phyloP scores from a whole-genome alignment of 2,888 invertebrate species.

The Drosophila koepferae region DNA sequence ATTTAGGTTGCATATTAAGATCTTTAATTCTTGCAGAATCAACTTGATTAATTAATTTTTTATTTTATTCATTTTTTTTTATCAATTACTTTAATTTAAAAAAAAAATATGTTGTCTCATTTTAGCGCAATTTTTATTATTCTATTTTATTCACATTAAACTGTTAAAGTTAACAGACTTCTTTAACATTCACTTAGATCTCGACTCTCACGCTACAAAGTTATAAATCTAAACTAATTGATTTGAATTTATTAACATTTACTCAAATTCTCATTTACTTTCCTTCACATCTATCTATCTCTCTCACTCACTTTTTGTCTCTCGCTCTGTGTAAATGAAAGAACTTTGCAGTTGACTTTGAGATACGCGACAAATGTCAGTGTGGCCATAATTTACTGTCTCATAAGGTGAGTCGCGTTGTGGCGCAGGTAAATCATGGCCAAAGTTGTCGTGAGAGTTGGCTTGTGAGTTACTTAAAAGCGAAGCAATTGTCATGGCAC shows the following conservation, averaged over 20 bases:
- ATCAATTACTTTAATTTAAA: too few species aligned
- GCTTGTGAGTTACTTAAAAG: conserved; percentile 68
- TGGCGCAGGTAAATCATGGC: conserved; percentile 63
- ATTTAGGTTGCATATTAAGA: too few species aligned
- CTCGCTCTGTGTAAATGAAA: neutral
- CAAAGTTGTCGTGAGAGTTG: conserved; percentile 37
- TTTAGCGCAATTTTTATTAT: too few species aligned
- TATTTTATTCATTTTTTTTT: too few species aligned
- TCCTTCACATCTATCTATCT: neutral
- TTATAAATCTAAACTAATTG: neutral
- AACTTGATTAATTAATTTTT: too few species aligned
- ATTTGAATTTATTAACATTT: neutral
- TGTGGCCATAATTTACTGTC: conserved; percentile 68
- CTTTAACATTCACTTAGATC: too few species aligned
- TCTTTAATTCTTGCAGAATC: too few species aligned
- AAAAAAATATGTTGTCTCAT: too few species aligned
- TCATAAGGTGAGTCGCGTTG: conserved; percentile 46
- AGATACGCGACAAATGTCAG: conserved; percentile 49
- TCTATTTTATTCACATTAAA: too few species aligned
- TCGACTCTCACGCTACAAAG: too few species aligned
- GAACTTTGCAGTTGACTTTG: conserved; percentile 25
- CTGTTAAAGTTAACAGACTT: too few species aligned
- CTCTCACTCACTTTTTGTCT: too few species aligned
- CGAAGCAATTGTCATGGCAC: conserved; percentile 48
- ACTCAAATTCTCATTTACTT: neutral